Evolutionary conservation across 2,797 vertebrate genomes (phyloP).

Genomic region (Hydrolagus colliei): DNA sequence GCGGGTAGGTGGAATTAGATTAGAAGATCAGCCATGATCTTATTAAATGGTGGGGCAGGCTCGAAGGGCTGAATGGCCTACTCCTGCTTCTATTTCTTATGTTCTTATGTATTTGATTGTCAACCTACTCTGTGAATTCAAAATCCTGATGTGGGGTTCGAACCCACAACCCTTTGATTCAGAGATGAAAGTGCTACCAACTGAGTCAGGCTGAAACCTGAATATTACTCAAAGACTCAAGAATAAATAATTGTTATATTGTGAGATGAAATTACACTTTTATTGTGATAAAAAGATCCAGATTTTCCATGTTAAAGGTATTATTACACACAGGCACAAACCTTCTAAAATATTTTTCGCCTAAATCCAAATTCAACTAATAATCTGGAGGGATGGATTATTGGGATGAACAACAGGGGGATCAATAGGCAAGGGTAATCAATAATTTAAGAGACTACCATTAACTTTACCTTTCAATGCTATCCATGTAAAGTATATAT

Average conservation of each 20-base stretch:
- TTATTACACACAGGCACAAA: background rate
- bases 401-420: background rate
- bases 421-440: background rate
- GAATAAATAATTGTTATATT: background rate
- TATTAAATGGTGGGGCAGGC: too few species aligned
- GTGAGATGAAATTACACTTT: background rate
- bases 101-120: too few species aligned
- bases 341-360: background rate
- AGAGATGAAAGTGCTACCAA: background rate
- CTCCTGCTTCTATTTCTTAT: too few species aligned
- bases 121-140: background rate
- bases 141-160: background rate
- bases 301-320: background rate
- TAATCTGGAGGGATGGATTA: background rate
- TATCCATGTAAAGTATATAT: background rate
- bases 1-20: too few species aligned
- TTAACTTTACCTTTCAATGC: background rate
- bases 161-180: background rate
- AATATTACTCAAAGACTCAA: background rate
- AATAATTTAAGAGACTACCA: conserved; percentile 11
- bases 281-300: conserved; percentile 7
- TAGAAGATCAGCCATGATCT: too few species aligned
- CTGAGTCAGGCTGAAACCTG: background rate
- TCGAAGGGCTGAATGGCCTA: too few species aligned
- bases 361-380: background rate